Conservation (phyloP, 2,888 invertebrate genomes). For the Amblyteles armatorius region DNA sequence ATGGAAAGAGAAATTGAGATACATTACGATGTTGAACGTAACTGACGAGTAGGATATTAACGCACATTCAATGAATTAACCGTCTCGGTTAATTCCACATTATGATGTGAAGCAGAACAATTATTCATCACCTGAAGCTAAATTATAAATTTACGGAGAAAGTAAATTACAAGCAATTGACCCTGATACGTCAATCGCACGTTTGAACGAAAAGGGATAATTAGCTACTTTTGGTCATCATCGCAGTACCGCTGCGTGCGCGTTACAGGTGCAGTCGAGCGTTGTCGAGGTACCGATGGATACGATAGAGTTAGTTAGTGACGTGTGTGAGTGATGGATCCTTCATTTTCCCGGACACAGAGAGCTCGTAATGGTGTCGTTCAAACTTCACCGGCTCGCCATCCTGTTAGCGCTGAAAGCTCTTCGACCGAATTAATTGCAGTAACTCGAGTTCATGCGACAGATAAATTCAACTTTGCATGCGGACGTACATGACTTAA, state of each 20-base stretch:
- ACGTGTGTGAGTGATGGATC: slow-evolving; percentile 31
- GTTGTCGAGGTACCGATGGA: background rate
- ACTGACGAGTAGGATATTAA: background rate
- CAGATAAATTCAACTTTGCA: background rate
- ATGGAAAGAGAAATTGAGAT: background rate
- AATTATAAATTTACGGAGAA: background rate
- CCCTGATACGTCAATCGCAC: background rate
- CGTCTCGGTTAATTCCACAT: background rate
- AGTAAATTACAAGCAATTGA: background rate
- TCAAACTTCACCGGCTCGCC: slow-evolving; percentile 30
- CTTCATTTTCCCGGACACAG: slow-evolving; percentile 17
- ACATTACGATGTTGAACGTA: slow-evolving; percentile 1
- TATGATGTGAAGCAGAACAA: background rate
- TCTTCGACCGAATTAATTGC: slow-evolving; percentile 52
- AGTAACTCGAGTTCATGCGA: slow-evolving; percentile 31
- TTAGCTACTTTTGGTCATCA: background rate
- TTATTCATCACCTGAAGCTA: background rate
- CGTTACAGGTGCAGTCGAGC: background rate
- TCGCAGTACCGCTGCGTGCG: background rate
- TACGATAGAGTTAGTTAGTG: background rate
- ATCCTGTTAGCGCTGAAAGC: slow-evolving; percentile 38
- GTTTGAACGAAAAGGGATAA: background rate
- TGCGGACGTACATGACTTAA: slow-evolving; percentile 15
- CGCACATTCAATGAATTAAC: background rate
- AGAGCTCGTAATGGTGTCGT: slow-evolving; percentile 23